Evolutionary conservation across 2,888 invertebrate genomes (phyloP), one percentile per base, ranked within the genome.

Genomic region (Ecdyonurus torrentis): DNA sequence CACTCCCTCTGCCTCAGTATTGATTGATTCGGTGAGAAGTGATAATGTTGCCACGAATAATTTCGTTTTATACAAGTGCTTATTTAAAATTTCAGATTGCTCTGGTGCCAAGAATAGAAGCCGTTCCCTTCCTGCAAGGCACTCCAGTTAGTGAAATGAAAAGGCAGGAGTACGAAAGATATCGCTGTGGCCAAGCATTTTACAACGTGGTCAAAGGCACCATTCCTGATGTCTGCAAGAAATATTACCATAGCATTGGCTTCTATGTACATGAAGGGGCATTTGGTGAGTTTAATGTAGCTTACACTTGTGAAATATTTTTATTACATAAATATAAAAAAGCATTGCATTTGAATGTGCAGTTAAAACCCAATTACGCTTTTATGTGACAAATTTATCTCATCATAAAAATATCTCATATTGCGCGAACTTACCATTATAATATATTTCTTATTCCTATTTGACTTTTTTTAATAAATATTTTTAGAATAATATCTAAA

Each of bases 1-100:
- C 59, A 85, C 86, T 64, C 87, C 91, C 10, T 84, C 90, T 52
- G 92, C 94, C 2, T 87, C 91, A 2, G 86, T 96, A 67, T 81
- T 97, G 65, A 89, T 99, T 66, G 99, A 99, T 77, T 96, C 97
- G 15, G 87, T 87, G 76, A 77, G 78, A 72, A n/a, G n/a, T n/a
- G n/a, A n/a, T n/a, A n/a, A n/a, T n/a, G n/a, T n/a, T n/a, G n/a
- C n/a, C n/a, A n/a, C n/a, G 50, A 53, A 24, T 15, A 53, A 22
- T 2, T 23, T 59, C 2, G n/a, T 59, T 2, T 10, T n/a, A n/a
- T 50, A 50, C 18, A 50, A 10, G 7, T 50, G 7, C 7, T 50
- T 50, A 62, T 64, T 63, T 66, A 64, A 65, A 67, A 67, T 70
- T 72, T 2, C 69, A 86, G 86, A 84, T 96, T 69, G 86, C 87